Percentiles rank a stretch among this genome's conserved stretches.
Evolutionary conservation across 2,888 invertebrate genomes (phyloP).

Genomic region (Criorhina ranunculi): DNA sequence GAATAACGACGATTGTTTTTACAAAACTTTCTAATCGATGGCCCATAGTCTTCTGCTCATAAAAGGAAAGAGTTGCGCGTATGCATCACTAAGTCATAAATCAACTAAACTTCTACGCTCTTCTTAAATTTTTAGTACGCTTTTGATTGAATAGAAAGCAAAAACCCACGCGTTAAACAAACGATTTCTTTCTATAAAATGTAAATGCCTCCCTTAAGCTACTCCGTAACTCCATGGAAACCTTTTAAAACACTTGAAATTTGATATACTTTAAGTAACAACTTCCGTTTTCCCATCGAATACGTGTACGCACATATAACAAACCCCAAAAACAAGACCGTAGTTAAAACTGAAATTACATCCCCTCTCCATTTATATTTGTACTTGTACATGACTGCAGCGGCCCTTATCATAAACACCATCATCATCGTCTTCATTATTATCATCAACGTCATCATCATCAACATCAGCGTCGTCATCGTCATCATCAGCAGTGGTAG

Average conservation of each 20-base stretch:
- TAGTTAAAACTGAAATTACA: constrained; percentile 46
- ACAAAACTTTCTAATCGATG: no score
- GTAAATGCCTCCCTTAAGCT: background rate
- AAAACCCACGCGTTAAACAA: background rate
- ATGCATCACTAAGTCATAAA: no score
- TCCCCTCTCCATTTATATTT: constrained; percentile 30
- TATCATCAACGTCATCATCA: constrained; percentile 7
- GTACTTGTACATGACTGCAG: constrained; percentile 14
- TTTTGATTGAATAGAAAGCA: no score
- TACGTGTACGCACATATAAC: background rate
- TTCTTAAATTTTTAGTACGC: no score
- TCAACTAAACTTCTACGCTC: no score
- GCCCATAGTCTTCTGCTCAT: no score
- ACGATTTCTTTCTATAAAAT: background rate
- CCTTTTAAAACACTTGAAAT: constrained; percentile 32
- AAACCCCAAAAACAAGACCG: constrained; percentile 10
- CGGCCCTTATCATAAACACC: background rate
- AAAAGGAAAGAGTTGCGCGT: no score
- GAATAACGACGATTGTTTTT: no score
- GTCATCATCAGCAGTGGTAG: constrained; percentile 8
- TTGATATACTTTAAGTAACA: constrained; percentile 19
- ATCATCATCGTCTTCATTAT: constrained; percentile 27
- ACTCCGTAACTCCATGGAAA: background rate
- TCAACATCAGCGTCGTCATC: constrained; percentile 3
- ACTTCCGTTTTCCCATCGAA: constrained; percentile 7